Conservation (phyloP, 2,797 vertebrate genomes). For the Varecia variegata region DNA sequence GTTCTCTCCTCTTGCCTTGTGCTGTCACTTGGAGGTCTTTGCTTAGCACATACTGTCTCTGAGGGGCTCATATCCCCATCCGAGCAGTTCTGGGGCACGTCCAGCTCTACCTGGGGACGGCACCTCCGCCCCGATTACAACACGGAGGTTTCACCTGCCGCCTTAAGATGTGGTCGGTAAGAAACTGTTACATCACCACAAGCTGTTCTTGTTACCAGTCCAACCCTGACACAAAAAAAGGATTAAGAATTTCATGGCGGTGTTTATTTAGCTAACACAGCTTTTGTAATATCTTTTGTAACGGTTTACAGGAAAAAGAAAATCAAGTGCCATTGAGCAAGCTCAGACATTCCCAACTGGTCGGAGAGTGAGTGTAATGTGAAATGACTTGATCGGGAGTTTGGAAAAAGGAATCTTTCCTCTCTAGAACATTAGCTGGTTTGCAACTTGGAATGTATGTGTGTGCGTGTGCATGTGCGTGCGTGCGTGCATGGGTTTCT, state of each 20-base stretch:
- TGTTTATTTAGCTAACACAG: not conserved
- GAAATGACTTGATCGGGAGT: not conserved
- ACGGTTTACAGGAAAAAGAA: not conserved
- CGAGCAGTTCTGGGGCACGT: not conserved
- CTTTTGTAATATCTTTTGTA: not conserved
- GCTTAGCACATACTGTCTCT: not conserved
- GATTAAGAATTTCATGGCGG: not conserved
- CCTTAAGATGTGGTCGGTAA: not conserved
- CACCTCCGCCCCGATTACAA: not conserved
- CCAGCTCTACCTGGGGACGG: not conserved
- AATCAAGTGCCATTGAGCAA: not conserved
- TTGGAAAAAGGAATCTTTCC: not conserved
- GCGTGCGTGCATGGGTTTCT: rapidly evolving
- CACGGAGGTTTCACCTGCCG: not conserved
- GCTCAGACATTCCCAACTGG: not conserved
- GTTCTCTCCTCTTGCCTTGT: not conserved
- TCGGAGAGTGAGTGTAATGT: not conserved
- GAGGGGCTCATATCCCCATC: not conserved
- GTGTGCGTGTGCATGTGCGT: rapidly evolving
- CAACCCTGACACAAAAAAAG: not conserved
- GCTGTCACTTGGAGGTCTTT: not conserved
- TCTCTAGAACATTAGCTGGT: not conserved
- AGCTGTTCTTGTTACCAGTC: not conserved
- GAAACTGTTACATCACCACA: not conserved
- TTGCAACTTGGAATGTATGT: not conserved